Conservation (phyloP, 2,113 vertebrate genomes). For the Pyxicephalus adspersus region DNA sequence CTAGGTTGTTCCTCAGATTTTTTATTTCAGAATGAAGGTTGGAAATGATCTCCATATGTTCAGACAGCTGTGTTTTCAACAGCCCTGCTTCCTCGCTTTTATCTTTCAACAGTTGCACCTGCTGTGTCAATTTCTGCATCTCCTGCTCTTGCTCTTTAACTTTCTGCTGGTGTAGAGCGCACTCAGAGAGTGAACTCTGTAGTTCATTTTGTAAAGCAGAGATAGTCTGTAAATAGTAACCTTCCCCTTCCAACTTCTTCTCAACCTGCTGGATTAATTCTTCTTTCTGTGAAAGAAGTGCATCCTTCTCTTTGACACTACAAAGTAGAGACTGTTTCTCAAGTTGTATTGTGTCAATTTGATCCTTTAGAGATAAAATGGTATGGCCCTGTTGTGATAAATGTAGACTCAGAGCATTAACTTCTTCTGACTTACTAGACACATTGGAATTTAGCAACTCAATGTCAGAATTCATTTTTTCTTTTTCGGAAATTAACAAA, state of each 20-base stretch:
- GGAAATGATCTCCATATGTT: conserved; percentile 73
- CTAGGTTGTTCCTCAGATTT: conserved; percentile 60
- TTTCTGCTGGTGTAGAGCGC: conserved; percentile 49
- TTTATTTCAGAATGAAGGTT: conserved; percentile 70
- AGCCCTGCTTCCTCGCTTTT: conserved; percentile 69
- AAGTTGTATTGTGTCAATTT: conserved; percentile 63
- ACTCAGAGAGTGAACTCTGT: conserved; percentile 62
- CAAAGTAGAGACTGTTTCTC: conserved; percentile 68
- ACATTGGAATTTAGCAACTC: conserved; percentile 61
- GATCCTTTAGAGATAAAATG: conserved; percentile 68
- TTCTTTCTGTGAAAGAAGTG: conserved; percentile 69
- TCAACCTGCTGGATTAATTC: conserved; percentile 70
- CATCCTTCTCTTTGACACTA: conserved; percentile 68
- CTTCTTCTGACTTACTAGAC: conserved; percentile 66
- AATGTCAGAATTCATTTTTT: conserved; percentile 71
- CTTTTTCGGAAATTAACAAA: conserved; percentile 71
- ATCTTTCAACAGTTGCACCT: conserved; percentile 68
- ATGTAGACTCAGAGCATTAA: conserved; percentile 65
- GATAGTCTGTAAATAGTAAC: conserved; percentile 66
- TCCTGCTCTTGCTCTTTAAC: conserved; percentile 69
- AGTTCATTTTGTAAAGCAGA: conserved; percentile 69
- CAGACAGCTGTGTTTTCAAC: conserved; percentile 70
- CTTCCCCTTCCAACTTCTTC: conserved; percentile 65
- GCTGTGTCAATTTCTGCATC: conserved; percentile 66
- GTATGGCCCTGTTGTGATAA: conserved; percentile 64